Evolutionary conservation across 2,888 invertebrate genomes (phyloP).

Genomic region (Falcaria lacertinaria): DNA sequence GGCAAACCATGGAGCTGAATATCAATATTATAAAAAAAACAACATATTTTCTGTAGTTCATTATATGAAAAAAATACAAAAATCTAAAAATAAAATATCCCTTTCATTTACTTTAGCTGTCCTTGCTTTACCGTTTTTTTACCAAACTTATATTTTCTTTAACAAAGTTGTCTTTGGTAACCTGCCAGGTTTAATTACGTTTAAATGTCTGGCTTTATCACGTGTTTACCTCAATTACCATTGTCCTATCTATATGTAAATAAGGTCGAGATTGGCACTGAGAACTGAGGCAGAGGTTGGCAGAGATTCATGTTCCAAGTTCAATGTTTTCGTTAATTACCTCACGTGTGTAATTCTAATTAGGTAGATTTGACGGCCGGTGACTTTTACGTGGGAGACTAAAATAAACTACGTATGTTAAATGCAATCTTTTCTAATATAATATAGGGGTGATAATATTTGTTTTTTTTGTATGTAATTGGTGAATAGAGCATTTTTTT

Average conservation of each 20-base stretch:
- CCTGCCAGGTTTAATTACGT: constrained; percentile 38
- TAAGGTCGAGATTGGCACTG: not conserved
- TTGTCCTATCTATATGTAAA: not conserved
- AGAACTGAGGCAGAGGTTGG: constrained; percentile 27
- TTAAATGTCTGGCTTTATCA: constrained; percentile 19
- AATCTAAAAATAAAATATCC: no score
- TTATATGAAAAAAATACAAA: no score
- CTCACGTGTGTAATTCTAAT: constrained; percentile 45
- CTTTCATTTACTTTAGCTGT: no score
- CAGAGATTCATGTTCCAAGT: constrained; percentile 53
- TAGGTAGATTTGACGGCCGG: constrained; percentile 29
- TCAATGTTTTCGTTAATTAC: constrained; percentile 65
- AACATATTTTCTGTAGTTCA: no score
- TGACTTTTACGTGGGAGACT: constrained; percentile 7
- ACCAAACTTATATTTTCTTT: constrained; percentile 8
- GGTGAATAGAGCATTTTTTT: no score
- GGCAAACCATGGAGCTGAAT: no score
- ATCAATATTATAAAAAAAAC: no score
- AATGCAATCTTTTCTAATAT: no score
- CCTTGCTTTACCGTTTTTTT: not conserved
- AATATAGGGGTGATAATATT: no score
- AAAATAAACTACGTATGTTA: constrained; percentile 5
- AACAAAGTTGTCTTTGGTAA: constrained; percentile 34
- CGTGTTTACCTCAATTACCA: constrained; percentile 12
- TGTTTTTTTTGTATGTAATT: no score